Base-by-base conservation (phyloP, 2,113 vertebrate genomes). In the Macquaria australasica region DNA sequence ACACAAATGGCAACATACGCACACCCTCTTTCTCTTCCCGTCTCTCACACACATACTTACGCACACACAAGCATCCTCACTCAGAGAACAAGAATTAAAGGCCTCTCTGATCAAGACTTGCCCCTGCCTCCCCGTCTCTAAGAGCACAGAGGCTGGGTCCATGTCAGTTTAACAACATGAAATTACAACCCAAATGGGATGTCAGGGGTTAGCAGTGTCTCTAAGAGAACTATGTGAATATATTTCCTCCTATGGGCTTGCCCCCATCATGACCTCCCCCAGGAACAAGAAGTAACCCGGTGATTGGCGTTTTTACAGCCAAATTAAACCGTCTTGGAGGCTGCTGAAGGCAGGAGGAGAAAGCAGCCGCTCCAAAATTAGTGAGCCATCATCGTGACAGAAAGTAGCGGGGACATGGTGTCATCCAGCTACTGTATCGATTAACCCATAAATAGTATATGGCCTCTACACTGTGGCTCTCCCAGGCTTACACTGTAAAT, bases 301-400 rank as follows among this genome's bases (percentile, higher is more conserved):
- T 97, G 97, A 98, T 96, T 97, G 97, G 97, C 97, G 84, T 96
- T 96, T 97, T 97, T 97, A 96, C 95, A 95, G 96, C 96, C 96
- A 96, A 97, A 97, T 97, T 96, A 97, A 96, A 95, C 94, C 93
- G 84, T 94, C 97, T 97, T 94, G 95, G 92, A 86, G 87, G 93
- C 94, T 92, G 92, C 88, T 90, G 90, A 94, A 97, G 92, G 91
- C 84, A 83, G 85, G 55, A 84, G 87, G 88, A 91, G 91, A 97
- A 97, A 96, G 97, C 97, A 96, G 96, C 96, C 95, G 94, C 94
- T 96, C 96, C 96, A 96, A 97, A 98, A 97, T 98, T 97, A 98
- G 97, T 97, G 97, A 97, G 96, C 97, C 96, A 97, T 97, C 97
- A 97, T 97, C 95, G 93, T 97, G 96, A 97, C 96, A 96, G 97